Evolutionary conservation across 2,888 invertebrate species (phyloP), one percentile per base, ranked within the genome.

Genomic region (Bruchidius siliquastri): DNA sequence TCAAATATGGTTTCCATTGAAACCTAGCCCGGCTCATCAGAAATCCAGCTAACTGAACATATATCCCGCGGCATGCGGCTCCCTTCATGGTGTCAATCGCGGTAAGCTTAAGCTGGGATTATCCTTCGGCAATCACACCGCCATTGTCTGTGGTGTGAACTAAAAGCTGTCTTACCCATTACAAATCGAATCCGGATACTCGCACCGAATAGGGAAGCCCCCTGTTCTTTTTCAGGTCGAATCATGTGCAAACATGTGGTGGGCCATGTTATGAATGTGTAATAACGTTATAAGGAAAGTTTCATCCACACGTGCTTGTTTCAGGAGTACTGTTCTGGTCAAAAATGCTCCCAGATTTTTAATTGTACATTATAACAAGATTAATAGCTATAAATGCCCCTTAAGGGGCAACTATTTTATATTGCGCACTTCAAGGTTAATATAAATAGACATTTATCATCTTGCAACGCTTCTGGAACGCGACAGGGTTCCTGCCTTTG

Each of bases 91-190:
- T 84, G 85, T 84, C 85, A 85, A 85, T 85, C 83, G 84, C 80
- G 82, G 81, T 78, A 81, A 49, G 49, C 49, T 83, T 85, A 86
- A 86, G 84, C 86, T 84, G 69, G 85, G 86, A 86, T 86, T 85
- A 86, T 86, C 86, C 85, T 83, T 81, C 80, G 79, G 85, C 86
- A 86, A 86, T 86, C 86, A 86, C 86, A 82, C 84, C 84, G 75
- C 85, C 81, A 86, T 86, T 86, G 86, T 86, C 81, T 80, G 80
- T 79, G 85, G 86, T 86, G 86, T 85, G 86, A 86, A 86, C 84
- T 80, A 82, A 84, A 86, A 84, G 85, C 84, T 85, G 85, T 77
- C 77, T 77, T 79, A 77, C 76, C 79, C 78, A 77, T 79, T 79
- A 77, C 77, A 76, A 79, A 77, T 80, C 80, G 76, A 77, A 77